A percentile compares a stretch with the other conserved stretches of the same genome.
Evolutionary conservation across 2,113 vertebrate species (phyloP).

Genomic region (Kobus ellipsiprymnus): DNA sequence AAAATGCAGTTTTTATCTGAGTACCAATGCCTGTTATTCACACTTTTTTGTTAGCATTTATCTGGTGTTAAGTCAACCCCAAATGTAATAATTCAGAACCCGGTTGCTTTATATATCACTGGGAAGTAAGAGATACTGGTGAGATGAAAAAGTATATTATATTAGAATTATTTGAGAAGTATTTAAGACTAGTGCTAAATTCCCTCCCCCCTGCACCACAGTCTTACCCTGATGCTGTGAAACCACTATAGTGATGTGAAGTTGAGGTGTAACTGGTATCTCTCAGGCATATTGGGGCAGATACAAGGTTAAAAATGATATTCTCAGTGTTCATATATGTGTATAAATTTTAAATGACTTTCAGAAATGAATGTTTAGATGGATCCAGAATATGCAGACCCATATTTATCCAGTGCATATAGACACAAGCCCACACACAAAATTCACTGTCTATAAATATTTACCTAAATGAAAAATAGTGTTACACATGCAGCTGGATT

Average conservation of each 20-base stretch:
- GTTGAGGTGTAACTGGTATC: not conserved
- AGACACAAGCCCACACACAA: not conserved
- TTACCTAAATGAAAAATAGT: not conserved
- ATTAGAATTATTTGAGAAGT: not conserved
- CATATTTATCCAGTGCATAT: not conserved
- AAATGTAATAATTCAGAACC: not conserved
- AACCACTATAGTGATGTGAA: not conserved
- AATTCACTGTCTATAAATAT: not conserved
- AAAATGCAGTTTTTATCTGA: not conserved
- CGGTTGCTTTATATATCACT: not conserved
- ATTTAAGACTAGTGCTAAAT: not conserved
- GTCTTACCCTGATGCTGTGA: not conserved
- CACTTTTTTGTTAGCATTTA: not conserved
- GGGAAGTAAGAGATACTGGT: not conserved
- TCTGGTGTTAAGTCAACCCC: not conserved
- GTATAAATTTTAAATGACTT: not conserved
- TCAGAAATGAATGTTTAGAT: not conserved
- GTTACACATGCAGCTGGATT: not conserved
- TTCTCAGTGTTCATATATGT: not conserved
- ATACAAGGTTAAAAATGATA: not conserved
- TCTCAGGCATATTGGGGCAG: not conserved
- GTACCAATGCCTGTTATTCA: not conserved
- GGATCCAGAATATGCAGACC: not conserved
- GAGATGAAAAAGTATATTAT: not conserved
- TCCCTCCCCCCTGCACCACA: not conserved